phyloP scores from a whole-genome alignment of 1,140 invertebrate species.

The Drosophila lacteicornis region DNA sequence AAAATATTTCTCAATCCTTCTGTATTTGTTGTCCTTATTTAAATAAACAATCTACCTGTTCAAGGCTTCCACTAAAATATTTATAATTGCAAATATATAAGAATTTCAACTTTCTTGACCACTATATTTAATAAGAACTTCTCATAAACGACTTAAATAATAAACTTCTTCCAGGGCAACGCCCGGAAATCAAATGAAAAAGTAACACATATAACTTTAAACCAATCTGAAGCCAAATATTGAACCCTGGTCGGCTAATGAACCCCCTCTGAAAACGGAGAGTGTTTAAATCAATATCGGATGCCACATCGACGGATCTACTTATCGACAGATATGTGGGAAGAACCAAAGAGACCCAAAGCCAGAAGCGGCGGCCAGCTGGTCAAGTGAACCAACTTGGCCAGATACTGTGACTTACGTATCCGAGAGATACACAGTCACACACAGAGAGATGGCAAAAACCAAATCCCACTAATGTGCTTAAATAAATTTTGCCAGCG shows the following conservation, averaged over 20 bases:
- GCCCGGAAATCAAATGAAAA: background rate
- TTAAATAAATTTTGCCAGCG: conserved; percentile 85
- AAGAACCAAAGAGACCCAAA: conserved; percentile 41
- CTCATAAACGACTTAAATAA: too few species aligned
- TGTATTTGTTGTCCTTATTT: too few species aligned
- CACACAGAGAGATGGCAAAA: conserved; percentile 53
- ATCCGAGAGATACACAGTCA: conserved; percentile 20
- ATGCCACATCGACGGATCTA: conserved; percentile 29
- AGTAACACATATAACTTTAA: background rate
- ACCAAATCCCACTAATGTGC: conserved; percentile 85
- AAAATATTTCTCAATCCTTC: too few species aligned
- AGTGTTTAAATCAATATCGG: conserved; percentile 72
- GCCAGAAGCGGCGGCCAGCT: conserved; percentile 47
- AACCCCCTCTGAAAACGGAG: conserved; percentile 7
- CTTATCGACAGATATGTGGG: conserved; percentile 38
- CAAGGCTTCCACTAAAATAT: too few species aligned
- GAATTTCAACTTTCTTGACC: too few species aligned
- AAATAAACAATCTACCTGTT: too few species aligned
- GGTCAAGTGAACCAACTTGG: conserved; percentile 48
- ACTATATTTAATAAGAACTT: too few species aligned
- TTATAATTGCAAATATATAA: too few species aligned
- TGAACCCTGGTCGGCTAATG: conserved; percentile 14
- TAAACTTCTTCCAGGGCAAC: too few species aligned
- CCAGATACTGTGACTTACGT: conserved; percentile 14
- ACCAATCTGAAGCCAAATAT: background rate